phyloP scores from a whole-genome alignment of 2,797 vertebrate species.

The Onychomys arenicola region DNA sequence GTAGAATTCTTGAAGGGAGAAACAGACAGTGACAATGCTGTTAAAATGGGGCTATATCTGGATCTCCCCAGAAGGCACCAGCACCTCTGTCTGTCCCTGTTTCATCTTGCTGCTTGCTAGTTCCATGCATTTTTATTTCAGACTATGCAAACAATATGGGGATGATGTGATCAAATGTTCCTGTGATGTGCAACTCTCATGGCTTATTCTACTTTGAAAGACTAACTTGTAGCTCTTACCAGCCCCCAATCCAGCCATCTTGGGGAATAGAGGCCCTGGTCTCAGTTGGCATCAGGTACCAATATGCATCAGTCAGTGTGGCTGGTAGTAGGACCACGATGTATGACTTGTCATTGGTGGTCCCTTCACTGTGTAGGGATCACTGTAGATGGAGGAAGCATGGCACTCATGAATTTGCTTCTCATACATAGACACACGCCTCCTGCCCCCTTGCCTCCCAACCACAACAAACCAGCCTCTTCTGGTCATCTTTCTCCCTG shows the following conservation, averaged over 20 bases:
- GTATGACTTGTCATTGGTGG: neutral
- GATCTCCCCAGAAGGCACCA: neutral
- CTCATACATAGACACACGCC: neutral
- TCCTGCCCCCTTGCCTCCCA: neutral
- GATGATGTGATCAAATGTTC: neutral
- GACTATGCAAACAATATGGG: neutral
- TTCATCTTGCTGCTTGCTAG: neutral
- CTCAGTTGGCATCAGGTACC: neutral
- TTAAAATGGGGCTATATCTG: neutral
- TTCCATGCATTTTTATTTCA: conserved; percentile 41
- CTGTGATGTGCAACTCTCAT: neutral
- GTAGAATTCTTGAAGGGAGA: conserved; percentile 40
- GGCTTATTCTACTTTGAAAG: neutral
- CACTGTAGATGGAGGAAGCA: neutral
- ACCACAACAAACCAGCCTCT: neutral
- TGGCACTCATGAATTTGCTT: neutral
- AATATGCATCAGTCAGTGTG: neutral
- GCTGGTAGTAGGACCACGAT: neutral
- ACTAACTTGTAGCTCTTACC: neutral
- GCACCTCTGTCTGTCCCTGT: neutral
- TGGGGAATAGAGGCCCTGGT: conserved; percentile 20
- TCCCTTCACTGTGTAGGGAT: neutral
- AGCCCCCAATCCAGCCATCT: neutral
- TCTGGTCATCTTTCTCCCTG: neutral
- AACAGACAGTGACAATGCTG: neutral